Conservation (phyloP, 2,888 invertebrate genomes). For the Lasioglossum oenotherae region DNA sequence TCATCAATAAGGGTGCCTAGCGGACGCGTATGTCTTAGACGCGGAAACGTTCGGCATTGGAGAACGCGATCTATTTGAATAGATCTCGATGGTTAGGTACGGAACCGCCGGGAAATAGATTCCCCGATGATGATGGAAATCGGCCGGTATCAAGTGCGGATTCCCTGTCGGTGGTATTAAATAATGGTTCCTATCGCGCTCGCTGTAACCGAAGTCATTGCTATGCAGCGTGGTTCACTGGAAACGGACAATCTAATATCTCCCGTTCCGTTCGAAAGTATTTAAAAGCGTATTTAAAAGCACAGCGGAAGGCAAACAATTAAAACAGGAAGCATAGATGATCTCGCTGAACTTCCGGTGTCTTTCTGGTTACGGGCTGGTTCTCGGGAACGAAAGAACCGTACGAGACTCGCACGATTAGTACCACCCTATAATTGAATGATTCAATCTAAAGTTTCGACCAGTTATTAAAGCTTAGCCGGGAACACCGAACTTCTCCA, state of each 20-base stretch:
- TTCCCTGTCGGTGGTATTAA: slow-evolving; percentile 27
- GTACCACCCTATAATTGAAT: slow-evolving; percentile 20
- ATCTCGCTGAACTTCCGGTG: background rate
- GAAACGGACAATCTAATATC: background rate
- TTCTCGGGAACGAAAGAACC: background rate
- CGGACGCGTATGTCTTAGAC: slow-evolving; percentile 29
- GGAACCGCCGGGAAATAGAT: slow-evolving; percentile 38
- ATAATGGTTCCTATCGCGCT: slow-evolving; percentile 35
- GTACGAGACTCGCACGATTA: background rate
- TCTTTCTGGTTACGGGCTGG: background rate
- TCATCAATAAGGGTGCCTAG: slow-evolving; percentile 35
- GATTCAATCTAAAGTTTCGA: slow-evolving; percentile 11
- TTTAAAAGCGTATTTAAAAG: background rate
- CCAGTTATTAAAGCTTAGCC: slow-evolving; percentile 14
- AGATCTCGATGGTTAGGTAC: slow-evolving; percentile 51
- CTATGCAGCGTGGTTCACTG: background rate
- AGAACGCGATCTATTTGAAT: slow-evolving; percentile 56
- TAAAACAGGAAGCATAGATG: background rate
- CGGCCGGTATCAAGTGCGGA: slow-evolving; percentile 26
- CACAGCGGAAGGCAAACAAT: background rate
- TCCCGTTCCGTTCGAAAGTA: background rate
- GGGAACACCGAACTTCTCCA: slow-evolving; percentile 5
- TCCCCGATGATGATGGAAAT: slow-evolving; percentile 48
- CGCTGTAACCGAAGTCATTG: slow-evolving; percentile 18
- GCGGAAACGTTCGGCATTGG: slow-evolving; percentile 32